Percentiles rank a stretch among this genome's conserved stretches.
These are phyloP conservation scores for Triplophysa yarkandensis DNA, from an alignment of 2,797 vertebrate genomes.

Conservation along the genomic window DNA sequence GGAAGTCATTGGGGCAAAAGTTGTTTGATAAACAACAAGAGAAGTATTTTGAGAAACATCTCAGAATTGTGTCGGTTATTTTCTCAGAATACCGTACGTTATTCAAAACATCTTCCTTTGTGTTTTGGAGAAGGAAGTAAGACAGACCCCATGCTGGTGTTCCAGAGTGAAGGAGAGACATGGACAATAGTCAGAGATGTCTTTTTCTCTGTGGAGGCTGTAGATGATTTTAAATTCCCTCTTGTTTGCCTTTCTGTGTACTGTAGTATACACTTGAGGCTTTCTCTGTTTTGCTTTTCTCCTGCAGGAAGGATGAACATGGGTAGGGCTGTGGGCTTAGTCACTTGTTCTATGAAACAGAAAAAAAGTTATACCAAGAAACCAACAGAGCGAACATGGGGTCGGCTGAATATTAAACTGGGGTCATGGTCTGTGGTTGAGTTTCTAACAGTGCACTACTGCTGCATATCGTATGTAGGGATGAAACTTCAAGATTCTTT, in stretches of 20 bases:
- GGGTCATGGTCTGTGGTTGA: conserved; percentile 5
- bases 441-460: not conserved
- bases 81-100: too few species aligned
- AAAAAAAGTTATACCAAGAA: conserved; percentile 16
- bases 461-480: not conserved
- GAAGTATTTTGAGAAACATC: too few species aligned
- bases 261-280: not conserved
- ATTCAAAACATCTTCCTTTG: too few species aligned
- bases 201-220: not conserved
- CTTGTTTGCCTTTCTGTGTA: conserved; percentile 17
- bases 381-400: conserved; percentile 14
- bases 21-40: too few species aligned
- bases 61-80: too few species aligned
- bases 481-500: not conserved
- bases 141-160: too few species aligned
- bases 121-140: not conserved
- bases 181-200: not conserved
- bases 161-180: too few species aligned
- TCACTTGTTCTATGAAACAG: not conserved
- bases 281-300: conserved; percentile 11
- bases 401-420: conserved; percentile 3
- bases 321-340: conserved; percentile 8
- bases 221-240: conserved; percentile 18
- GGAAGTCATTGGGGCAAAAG: too few species aligned
- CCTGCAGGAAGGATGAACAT: not conserved